A percentile compares a stretch with the other conserved stretches of the same genome.
Evolutionary conservation across 2,113 vertebrate genomes (phyloP).

Genomic region (Dipodomys stephensi): DNA sequence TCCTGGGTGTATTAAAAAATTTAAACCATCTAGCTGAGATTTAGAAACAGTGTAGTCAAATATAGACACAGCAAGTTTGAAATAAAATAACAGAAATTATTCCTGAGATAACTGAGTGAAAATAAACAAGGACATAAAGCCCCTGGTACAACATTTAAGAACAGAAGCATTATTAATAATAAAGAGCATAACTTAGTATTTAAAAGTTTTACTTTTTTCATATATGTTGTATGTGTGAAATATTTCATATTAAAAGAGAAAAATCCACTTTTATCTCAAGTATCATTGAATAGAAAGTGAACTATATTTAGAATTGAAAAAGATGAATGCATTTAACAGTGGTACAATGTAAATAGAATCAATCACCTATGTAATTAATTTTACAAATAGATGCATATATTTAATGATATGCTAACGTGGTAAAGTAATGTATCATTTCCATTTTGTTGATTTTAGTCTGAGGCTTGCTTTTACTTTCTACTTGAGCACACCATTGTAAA

Average conservation of each 20-base stretch:
- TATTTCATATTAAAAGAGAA: constrained; percentile 25
- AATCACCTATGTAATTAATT: neutral
- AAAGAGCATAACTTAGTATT: neutral
- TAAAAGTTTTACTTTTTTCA: neutral
- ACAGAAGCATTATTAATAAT: neutral
- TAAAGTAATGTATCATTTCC: neutral
- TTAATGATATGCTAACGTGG: neutral
- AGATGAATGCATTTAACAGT: neutral
- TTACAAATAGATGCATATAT: neutral
- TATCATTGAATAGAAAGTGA: constrained; percentile 16
- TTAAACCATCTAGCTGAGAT: neutral
- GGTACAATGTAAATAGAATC: neutral
- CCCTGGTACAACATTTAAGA: neutral
- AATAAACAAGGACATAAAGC: neutral
- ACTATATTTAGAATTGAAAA: neutral
- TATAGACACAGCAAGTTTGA: neutral
- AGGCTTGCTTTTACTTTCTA: neutral
- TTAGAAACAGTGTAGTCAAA: neutral
- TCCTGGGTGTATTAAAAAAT: neutral
- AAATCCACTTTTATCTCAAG: neutral
- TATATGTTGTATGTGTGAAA: neutral
- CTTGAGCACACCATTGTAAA: neutral
- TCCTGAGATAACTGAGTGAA: neutral
- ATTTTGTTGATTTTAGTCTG: neutral
- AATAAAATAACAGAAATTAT: neutral